Evolutionary conservation across 2,888 invertebrate species (phyloP), one percentile per base, ranked within the genome.

Genomic region (Cryptocheilus praepositus): DNA sequence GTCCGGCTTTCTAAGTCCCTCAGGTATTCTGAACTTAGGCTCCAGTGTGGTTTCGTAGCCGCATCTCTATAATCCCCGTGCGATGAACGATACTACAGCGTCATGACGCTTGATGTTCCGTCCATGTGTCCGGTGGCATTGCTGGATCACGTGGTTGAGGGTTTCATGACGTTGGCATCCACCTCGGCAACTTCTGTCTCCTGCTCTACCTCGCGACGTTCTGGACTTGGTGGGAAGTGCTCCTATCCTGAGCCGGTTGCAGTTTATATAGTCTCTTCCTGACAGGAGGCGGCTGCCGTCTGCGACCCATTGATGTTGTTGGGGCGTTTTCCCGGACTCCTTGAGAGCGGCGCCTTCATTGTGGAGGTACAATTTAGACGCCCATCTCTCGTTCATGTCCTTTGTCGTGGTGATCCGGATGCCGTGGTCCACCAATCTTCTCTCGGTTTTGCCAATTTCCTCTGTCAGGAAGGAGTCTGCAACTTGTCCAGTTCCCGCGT

Each of bases 41-140:
- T 62, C 62, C 8, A n/a, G 2, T 0, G 5, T 11, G 2, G 28
- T 28, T 4, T 2, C 1, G 18, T n/a, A 16, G 18, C 18, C n/a
- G 1, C 16, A 4, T 11, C 4, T 18, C 5, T 11, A 7, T 5
- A 49, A 16, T 49, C 3, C 18, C 0, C 49, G 15, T 2, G 2
- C 16, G 18, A 49, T 49, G 18, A 4, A 49, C 3, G 49, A 11
- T 2, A 49, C 49, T n/a, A 49, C 16, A 4, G 49, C 49, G 18
- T 49, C 16, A 8, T 49, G 36, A 15, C 15, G 4, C 15, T 74
- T 22, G 0, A 87, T 74, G 3, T 84, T 68, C 0, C 77, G 81
- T 67, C 79, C 82, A 62, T 88, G 84, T 0, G 86, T 86, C 28
- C 84, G 22, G 25, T 70, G 64, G 70, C 86, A 87, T 22, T 63